Evolutionary conservation across 2,797 vertebrate species (phyloP), one percentile per base, ranked within the genome.

Genomic region (Sebastes hopkinsi): DNA sequence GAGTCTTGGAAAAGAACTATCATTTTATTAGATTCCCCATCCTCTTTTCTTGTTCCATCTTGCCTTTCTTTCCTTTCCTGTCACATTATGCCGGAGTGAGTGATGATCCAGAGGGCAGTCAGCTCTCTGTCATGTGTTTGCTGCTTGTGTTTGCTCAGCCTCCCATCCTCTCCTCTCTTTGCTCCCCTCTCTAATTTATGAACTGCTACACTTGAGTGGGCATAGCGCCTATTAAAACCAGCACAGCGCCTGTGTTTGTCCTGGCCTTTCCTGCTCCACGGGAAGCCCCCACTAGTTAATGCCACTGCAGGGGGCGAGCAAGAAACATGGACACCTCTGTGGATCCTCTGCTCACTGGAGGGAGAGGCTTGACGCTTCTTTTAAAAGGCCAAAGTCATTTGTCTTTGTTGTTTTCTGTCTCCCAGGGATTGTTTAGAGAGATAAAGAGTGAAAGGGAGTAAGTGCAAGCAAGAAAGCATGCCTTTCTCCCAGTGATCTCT

Each of bases 361-460:
- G 77, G 86, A 91, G 72, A 83, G 81, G 72, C 77, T 87, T 86
- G 71, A 90, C 10, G 73, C 87, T 87, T 90, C 83, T 92, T 90
- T 91, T 87, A 86, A 92, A 92, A 91, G 85, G 86, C 89, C 88
- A 93, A 89, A 92, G 89, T 91, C 92, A 87, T 94, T 93, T 92
- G 85, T 94, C 89, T 93, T 81, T 87, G 79, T 91, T 92, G 88
- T 92, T 92, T 72, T 89, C 58, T 59, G 82, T 88, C 87, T 89
- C 88, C 18, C 56, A 34, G 88, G 90, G 69, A 83, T 85, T 90
- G 86, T 92, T 92, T 84, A 66, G 61, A 69, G 72, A 77, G 85
- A 87, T 77, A 80, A 90, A 87, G 75, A 86, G 62, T 77, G 75
- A 91, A 75, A 77, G 79, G 61, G 67, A 81, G 65, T 78, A 72